Evolutionary conservation across 2,797 vertebrate genomes (phyloP).

Genomic region (Hemitrygon akajei): DNA sequence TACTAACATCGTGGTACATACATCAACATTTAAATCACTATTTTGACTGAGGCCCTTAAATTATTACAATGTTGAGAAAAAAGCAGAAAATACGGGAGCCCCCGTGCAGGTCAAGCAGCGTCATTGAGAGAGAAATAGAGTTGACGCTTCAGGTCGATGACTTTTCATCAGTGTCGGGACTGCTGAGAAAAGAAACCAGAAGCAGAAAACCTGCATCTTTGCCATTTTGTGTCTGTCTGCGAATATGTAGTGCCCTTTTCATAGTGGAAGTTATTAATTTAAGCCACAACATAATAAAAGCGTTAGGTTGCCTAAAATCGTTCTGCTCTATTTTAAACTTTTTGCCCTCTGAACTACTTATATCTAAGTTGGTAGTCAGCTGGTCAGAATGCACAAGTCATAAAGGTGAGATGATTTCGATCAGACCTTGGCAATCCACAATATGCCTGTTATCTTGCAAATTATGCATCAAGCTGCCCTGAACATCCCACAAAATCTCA

Average conservation of each 20-base stretch:
- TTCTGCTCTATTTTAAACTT: conserved; percentile 32
- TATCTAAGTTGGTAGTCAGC: neutral
- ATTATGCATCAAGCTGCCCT: conserved; percentile 52
- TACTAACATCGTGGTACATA: neutral
- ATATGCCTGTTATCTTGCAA: conserved; percentile 53
- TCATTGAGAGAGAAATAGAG: no score
- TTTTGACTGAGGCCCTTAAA: neutral
- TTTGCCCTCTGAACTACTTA: neutral
- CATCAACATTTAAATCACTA: neutral
- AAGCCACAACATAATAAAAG: neutral
- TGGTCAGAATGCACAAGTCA: neutral
- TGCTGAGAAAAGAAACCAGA: neutral
- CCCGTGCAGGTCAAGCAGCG: no score
- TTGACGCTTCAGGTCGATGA: no score
- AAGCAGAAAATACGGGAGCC: no score
- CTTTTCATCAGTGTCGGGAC: no score
- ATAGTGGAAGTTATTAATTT: neutral
- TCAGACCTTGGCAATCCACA: conserved; percentile 50
- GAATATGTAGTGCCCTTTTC: neutral
- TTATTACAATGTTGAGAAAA: neutral
- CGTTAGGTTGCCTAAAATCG: neutral
- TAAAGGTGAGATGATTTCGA: conserved; percentile 41
- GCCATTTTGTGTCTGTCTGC: neutral
- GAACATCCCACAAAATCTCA: conserved; percentile 48
- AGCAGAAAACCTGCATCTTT: neutral